Conservation (phyloP, 1,140 invertebrate genomes). For the Hyles vespertilio region DNA sequence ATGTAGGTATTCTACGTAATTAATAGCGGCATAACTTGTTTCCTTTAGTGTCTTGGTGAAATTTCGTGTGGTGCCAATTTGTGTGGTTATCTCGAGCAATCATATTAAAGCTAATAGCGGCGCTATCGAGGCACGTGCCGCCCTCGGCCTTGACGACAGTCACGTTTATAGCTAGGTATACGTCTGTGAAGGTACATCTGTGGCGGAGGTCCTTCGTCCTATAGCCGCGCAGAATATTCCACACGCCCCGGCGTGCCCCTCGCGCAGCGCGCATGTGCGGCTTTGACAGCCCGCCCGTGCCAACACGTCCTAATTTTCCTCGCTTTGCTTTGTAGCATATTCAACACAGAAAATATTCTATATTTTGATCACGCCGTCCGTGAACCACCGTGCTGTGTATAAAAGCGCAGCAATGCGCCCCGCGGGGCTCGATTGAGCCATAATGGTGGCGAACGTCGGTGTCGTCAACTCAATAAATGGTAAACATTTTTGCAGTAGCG, state of each 20-base stretch:
- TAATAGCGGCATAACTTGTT: not conserved
- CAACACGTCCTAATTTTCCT: conserved; percentile 52
- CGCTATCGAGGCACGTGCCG: conserved; percentile 33
- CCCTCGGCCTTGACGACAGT: conserved; percentile 53
- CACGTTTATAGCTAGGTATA: conserved; percentile 21
- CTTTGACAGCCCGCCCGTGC: conserved; percentile 49
- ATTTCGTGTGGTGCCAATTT: no score
- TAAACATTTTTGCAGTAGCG: conserved; percentile 38
- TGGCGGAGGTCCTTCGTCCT: conserved; percentile 49
- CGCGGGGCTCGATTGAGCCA: conserved; percentile 34
- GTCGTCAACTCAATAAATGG: conserved; percentile 60
- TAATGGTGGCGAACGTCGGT: conserved; percentile 65
- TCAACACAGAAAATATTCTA: conserved; percentile 13
- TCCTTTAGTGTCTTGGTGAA: not conserved
- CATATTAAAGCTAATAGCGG: no score
- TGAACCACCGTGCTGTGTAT: not conserved
- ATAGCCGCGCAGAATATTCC: conserved; percentile 46
- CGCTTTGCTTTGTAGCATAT: conserved; percentile 27
- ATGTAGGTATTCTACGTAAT: no score
- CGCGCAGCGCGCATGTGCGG: conserved; percentile 50
- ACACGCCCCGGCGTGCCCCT: conserved; percentile 63
- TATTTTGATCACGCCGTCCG: not conserved
- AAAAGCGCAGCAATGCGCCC: conserved; percentile 35
- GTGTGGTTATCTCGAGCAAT: no score
- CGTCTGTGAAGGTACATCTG: conserved; percentile 28